Evolutionary conservation across 92 coral and sea anemone genomes (phyloP), one percentile per base, ranked within the genome.

Genomic region (Parazoanthus darwini): DNA sequence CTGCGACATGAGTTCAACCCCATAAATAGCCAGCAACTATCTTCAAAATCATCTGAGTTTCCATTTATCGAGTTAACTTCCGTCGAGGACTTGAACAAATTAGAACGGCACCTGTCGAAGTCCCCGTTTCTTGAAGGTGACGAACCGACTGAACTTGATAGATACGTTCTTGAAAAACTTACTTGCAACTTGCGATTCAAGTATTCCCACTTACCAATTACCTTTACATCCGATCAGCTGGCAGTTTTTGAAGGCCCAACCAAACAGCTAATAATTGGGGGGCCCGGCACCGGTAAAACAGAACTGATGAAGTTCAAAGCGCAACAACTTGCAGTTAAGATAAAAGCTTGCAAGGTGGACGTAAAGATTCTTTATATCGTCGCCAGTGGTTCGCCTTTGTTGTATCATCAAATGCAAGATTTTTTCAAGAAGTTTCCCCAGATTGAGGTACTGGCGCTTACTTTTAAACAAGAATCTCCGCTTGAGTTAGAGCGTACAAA

Each of bases 241-340:
- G 90, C 87, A 71, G 92, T 87, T 25, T 90, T 87, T 39, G 92
- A 90, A 54, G 92, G 92, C 18, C 90, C 90, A 58, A 81, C 42
- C 59, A 90, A 90, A 59, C 92, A 90, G 73, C 82, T 90, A 48
- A 87, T 90, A 51, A 90, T 90, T 37, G 92, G 92, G 29, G 87
- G 90, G 37, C 92, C 92, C 5, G 92, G 92, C 3, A 90, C 87
- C 75, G 92, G 92, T 1, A 90, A 90, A 56, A 90, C 90, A 79
- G 92, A 90, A 43, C 77, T 90, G 54, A 86, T 90, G 92, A 90
- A 88, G 84, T 76, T 79, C 77, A 90, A 80, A 58, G 90, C 92
- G 33, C 48, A 80, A 16, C 54, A 70, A 9, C 90, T 90, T 33
- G 85, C 54, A n/a, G 36, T 37, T 58, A 67, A 86, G 66, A 23